A percentile compares a stretch with the other conserved stretches of the same genome.
Evolutionary conservation across 2,888 invertebrate genomes (phyloP).

Genomic region (Melangyna quadrimaculata): DNA sequence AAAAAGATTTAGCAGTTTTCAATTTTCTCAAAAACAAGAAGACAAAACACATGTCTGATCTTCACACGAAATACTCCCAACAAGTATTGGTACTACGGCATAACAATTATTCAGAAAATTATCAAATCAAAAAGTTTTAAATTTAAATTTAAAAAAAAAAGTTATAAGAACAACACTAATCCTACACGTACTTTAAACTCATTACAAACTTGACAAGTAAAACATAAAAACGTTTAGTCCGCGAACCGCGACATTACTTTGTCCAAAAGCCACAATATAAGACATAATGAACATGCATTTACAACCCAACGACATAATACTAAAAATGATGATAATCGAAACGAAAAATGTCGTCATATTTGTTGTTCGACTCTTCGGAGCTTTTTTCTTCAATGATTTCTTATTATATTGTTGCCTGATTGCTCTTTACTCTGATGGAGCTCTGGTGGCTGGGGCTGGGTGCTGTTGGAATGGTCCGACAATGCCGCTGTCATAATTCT

Average conservation of each 20-base stretch:
- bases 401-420: constrained; percentile 50
- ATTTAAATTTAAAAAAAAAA: no score
- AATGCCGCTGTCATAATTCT: constrained; percentile 71
- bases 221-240: constrained; percentile 13
- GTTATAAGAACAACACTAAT: no score
- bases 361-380: constrained; percentile 62
- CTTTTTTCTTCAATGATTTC: constrained; percentile 31
- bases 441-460: constrained; percentile 15
- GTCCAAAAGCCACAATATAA: constrained; percentile 35
- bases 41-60: no score
- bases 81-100: no score
- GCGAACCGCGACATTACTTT: constrained; percentile 38
- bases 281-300: constrained; percentile 72
- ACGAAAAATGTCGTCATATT: constrained; percentile 71
- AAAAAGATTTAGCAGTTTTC: no score
- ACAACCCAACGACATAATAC: constrained; percentile 70
- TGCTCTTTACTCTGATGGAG: constrained; percentile 34
- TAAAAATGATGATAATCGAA: constrained; percentile 72
- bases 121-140: no score
- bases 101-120: no score
- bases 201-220: constrained; percentile 43
- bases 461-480: constrained; percentile 46
- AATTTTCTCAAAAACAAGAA: no score
- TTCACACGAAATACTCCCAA: no score
- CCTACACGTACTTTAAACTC: not conserved